Base-by-base conservation (phyloP, 1,140 invertebrate species). In the Gonioctena quinquepunctata region DNA sequence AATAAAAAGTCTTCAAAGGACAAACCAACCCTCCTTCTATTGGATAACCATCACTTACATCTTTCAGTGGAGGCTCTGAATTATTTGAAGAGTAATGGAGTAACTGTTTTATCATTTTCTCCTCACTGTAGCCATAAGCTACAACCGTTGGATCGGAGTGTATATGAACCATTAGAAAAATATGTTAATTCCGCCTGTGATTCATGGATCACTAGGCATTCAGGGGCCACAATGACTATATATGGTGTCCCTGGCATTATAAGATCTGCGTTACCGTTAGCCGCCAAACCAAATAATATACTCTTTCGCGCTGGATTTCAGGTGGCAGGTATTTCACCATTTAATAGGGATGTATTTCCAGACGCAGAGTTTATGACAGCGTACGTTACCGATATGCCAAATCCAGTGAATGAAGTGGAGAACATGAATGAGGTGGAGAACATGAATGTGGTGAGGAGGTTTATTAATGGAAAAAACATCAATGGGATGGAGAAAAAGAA, bases 241-340 rank as follows among this genome's bases (percentile, higher is more conserved):
- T 87, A 86, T 74, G 83, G 86, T 64, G 83, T 87, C 62, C 82
- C 83, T 23, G 75, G 70, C 2, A 80, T 86, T 65, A 69, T 85
- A 48, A 68, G 73, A 56, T 70, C 73, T 72, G 79, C 82, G 68
- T 79, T 82, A 63, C 79, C 83, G 4, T 8, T 48, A 23, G 25
- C 66, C 4, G 8, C n/a, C 7, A 33, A 7, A 33, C 18, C 8
- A 16, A n/a, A 0, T 3, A 68, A 68, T 25, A 60, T 68, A 33
- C n/a, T n/a, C n/a, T n/a, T n/a, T n/a, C 66, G 60, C n/a, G 11
- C 28, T 11, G 66, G 66, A 23, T 68, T 68, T 49, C 2, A n/a
- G 2, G 21, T n/a, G 6, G 23, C 54, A 2, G 28, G 28, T 11
- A 33, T 33, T 33, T 7, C n/a, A 11, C 28, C 28, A 33, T 33